Percentiles rank a stretch among this genome's conserved stretches.
phyloP scores from a whole-genome alignment of 2,888 invertebrate genomes.

The Eupithecia tripunctaria region DNA sequence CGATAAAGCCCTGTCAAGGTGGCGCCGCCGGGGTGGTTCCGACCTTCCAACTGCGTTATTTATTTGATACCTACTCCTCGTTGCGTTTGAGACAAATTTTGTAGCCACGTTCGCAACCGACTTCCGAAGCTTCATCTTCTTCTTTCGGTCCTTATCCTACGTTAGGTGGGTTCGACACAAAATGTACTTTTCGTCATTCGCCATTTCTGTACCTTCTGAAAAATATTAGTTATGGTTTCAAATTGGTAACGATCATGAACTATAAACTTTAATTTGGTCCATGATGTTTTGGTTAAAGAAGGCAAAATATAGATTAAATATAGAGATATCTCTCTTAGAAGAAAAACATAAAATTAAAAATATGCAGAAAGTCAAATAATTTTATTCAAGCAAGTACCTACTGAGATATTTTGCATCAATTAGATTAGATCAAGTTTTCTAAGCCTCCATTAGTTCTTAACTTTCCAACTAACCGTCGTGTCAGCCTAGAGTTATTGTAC shows the following conservation, averaged over 20 bases:
- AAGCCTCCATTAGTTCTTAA: background rate
- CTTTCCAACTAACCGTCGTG: slow-evolving; percentile 2
- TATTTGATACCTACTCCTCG: slow-evolving; percentile 46
- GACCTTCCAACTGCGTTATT: slow-evolving; percentile 62
- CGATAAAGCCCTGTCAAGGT: slow-evolving; percentile 75
- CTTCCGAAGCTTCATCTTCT: background rate
- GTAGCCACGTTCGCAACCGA: background rate
- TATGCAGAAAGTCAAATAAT: background rate
- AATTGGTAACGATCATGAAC: background rate
- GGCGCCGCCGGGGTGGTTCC: slow-evolving; percentile 58
- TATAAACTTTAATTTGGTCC: background rate
- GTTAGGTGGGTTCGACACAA: background rate
- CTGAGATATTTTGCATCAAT: slow-evolving; percentile 4
- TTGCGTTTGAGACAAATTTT: slow-evolving; percentile 6
- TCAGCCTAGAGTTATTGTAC: slow-evolving; percentile 45
- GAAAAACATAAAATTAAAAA: background rate
- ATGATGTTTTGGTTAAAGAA: background rate
- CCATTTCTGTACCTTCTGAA: background rate
- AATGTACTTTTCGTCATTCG: background rate
- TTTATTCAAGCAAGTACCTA: background rate
- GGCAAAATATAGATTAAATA: background rate
- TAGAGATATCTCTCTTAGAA: too few relatives aligned
- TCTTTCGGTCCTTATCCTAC: background rate
- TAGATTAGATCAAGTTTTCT: background rate
- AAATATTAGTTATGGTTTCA: background rate